Evolutionary conservation across 2,888 invertebrate species (phyloP).

Genomic region (Laspeyria flexula): DNA sequence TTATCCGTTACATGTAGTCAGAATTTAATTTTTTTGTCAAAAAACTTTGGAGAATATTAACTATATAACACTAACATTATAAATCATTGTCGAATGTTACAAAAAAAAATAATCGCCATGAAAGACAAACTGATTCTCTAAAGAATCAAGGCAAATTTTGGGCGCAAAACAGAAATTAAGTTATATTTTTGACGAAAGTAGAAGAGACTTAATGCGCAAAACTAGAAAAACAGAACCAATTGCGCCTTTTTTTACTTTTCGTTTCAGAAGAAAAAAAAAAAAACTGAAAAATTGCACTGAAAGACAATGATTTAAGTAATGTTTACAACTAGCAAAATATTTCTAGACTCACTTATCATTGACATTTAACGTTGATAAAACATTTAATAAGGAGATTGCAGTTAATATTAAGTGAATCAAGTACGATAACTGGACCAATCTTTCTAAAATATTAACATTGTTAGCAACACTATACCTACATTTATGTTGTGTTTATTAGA

Average conservation of each 20-base stretch:
- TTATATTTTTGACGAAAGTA: no score
- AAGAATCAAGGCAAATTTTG: no score
- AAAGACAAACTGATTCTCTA: no score
- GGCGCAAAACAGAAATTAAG: no score
- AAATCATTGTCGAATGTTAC: constrained; percentile 16
- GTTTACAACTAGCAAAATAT: neutral
- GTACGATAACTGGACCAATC: neutral
- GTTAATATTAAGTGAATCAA: neutral
- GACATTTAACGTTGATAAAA: neutral
- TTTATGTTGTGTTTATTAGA: no score
- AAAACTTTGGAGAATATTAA: constrained; percentile 20
- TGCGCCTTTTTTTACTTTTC: no score
- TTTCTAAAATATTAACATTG: constrained; percentile 1
- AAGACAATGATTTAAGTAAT: constrained; percentile 7
- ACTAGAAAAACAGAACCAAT: no score
- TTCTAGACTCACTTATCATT: neutral
- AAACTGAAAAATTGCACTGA: no score
- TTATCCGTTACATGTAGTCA: constrained; percentile 3
- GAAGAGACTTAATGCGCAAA: no score
- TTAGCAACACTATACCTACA: constrained; percentile 26
- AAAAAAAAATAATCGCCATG: neutral
- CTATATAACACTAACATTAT: constrained; percentile 30
- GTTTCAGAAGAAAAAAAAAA: no score
- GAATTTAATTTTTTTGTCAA: constrained; percentile 19
- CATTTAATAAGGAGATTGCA: neutral